Percentiles rank a stretch among this genome's conserved stretches.
Evolutionary conservation across 2,113 vertebrate genomes (phyloP).

Genomic region (Heterocephalus glaber): DNA sequence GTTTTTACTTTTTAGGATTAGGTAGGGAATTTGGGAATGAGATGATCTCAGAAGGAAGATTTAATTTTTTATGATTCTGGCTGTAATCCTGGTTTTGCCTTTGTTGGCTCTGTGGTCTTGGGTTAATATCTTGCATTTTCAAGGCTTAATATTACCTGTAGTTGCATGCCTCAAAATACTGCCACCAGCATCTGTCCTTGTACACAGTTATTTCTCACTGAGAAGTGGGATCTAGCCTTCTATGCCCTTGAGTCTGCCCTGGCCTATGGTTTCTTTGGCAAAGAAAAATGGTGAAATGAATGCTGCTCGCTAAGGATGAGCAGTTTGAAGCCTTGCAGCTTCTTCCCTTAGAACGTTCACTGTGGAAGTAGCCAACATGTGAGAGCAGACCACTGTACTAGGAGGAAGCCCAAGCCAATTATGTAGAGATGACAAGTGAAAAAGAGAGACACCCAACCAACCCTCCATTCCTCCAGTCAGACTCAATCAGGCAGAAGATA

Average conservation of each 20-base stretch:
- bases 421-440: neutral
- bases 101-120: neutral
- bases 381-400: neutral
- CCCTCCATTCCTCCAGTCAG: neutral
- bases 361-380: neutral
- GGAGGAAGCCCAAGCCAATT: neutral
- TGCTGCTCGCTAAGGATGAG: neutral
- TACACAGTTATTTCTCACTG: neutral
- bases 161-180: neutral
- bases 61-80: neutral
- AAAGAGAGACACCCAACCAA: neutral
- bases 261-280: neutral
- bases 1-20: constrained; percentile 22
- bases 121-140: neutral
- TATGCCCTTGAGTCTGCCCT: neutral
- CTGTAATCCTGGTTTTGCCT: neutral
- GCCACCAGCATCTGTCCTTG: neutral
- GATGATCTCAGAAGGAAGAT: neutral
- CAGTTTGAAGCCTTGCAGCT: neutral
- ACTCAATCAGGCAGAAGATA: neutral
- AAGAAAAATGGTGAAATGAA: neutral
- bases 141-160: neutral
- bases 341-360: neutral
- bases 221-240: neutral
- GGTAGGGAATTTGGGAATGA: neutral